Evolutionary conservation across 1,140 invertebrate species (phyloP).

Genomic region (Cotesia vestalis): DNA sequence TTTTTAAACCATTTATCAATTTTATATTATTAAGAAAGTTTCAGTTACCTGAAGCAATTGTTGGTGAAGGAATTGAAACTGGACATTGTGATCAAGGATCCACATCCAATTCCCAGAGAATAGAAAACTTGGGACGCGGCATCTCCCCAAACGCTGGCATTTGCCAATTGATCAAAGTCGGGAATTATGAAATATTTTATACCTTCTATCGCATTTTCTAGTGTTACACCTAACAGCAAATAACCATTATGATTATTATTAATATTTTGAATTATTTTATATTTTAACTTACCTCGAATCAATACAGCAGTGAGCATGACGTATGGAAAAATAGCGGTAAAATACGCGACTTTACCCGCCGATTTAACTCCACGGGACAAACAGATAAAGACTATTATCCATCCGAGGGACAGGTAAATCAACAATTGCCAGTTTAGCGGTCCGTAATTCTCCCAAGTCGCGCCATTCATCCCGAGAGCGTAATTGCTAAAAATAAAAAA

Average conservation of each 20-base stretch:
- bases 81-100: conserved; percentile 77
- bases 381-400: conserved; percentile 80
- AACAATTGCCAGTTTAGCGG: conserved; percentile 77
- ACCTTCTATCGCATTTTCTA: conserved; percentile 77
- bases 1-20: too few species aligned
- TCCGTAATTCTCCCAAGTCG: conserved; percentile 74
- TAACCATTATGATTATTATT: too few species aligned
- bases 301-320: conserved; percentile 76
- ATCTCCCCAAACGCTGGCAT: conserved; percentile 71
- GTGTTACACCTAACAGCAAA: conserved; percentile 67
- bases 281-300: conserved; percentile 65
- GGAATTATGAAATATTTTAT: conserved; percentile 81
- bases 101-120: conserved; percentile 75
- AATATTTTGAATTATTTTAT: conserved; percentile 15
- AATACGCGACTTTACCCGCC: conserved; percentile 85
- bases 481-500: conserved; percentile 65
- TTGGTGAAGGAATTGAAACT: conserved; percentile 80
- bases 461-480: conserved; percentile 70
- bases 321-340: conserved; percentile 81
- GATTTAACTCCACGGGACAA: conserved; percentile 74
- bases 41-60: conserved; percentile 70
- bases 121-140: conserved; percentile 79
- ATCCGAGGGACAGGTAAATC: conserved; percentile 74
- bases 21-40: too few species aligned
- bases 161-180: conserved; percentile 73